Base-by-base conservation (phyloP, 2,797 vertebrate genomes). In the Aselliscus stoliczkanus region DNA sequence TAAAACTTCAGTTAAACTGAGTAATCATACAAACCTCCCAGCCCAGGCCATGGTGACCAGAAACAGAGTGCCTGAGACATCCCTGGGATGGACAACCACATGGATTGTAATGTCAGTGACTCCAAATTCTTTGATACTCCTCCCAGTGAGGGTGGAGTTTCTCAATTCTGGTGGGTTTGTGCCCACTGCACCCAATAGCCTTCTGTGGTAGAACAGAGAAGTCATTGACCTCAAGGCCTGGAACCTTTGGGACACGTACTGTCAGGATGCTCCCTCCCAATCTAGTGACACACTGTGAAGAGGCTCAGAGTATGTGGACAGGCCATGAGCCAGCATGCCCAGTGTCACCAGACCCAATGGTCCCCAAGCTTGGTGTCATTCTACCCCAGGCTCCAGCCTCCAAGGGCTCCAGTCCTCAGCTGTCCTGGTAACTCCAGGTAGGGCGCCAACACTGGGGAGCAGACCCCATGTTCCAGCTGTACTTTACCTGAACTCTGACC, bases 1-100 rank as follows among this genome's bases (percentile, higher is more conserved):
- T 95, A 81, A 95, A 90, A 44, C 65, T 31, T 42, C 54, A 65
- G 58, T 52, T 64, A 50, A 81, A 56, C 29, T 34, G 18, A 64
- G 42, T 11, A 3, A 21, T 39, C 42, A 52, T 12, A n/a, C 12
- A 54, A 92, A 64, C 11, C 21, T 64, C 34, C 0, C 7, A 23
- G 27, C 60, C 9, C 4, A 29, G 31, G 27, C 47, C 15, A 47
- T 0, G 31, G 37, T 5, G 70, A 70, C 18, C 20, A 11, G 6
- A 34, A 44, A 23, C 31, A 37, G 70, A 62, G 31, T 42, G 56
- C n/a, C 62, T n/a, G 82, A 64, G 44, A 17, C 0, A 7, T 65
- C 62, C 27, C 9, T 2, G 23, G 69, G n/a, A 4, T 37, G 50
- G 47, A 44, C 0, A 3, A 13, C n/a, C 4, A 1, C 6, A 2